phyloP scores from a whole-genome alignment of 2,888 invertebrate genomes.

The Electrophaes corylata region DNA sequence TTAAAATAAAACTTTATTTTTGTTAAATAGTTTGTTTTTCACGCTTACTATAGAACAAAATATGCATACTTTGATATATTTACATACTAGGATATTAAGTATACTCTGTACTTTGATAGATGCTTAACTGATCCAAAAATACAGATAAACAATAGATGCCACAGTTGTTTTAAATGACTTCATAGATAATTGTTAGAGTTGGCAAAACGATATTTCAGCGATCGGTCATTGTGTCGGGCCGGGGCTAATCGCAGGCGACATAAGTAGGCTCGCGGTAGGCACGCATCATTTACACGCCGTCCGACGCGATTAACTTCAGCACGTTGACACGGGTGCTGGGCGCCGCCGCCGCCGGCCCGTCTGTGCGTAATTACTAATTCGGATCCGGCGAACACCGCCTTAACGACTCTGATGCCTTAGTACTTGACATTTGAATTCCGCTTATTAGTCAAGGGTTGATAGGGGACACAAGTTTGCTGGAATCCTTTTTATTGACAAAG shows the following conservation, averaged over 20 bases:
- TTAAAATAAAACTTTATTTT: too few species aligned
- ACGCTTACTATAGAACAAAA: too few species aligned
- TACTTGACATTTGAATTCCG: slow-evolving; percentile 55
- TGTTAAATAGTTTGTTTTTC: too few species aligned
- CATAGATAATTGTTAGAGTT: slow-evolving; percentile 15
- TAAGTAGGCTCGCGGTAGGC: slow-evolving; percentile 66
- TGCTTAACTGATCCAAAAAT: too few species aligned
- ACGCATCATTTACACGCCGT: slow-evolving; percentile 79
- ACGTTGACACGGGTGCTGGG: slow-evolving; percentile 69
- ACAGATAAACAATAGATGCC: too few species aligned
- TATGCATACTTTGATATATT: too few species aligned
- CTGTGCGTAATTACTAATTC: slow-evolving; percentile 64
- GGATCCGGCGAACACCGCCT: slow-evolving; percentile 56
- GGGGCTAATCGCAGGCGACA: slow-evolving; percentile 72
- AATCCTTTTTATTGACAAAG: slow-evolving; percentile 1
- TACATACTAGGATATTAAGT: too few species aligned
- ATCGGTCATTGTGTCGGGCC: slow-evolving; percentile 62
- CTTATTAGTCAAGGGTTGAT: slow-evolving; percentile 49
- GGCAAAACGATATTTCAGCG: slow-evolving; percentile 42
- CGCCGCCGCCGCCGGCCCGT: slow-evolving; percentile 42
- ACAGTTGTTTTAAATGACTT: slow-evolving; percentile 3
- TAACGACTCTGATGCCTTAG: slow-evolving; percentile 46
- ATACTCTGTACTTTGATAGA: too few species aligned
- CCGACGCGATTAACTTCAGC: slow-evolving; percentile 66
- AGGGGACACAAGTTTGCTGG: slow-evolving; percentile 3